Conservation (phyloP, 1,140 invertebrate genomes). For the Drosophila guanche region DNA sequence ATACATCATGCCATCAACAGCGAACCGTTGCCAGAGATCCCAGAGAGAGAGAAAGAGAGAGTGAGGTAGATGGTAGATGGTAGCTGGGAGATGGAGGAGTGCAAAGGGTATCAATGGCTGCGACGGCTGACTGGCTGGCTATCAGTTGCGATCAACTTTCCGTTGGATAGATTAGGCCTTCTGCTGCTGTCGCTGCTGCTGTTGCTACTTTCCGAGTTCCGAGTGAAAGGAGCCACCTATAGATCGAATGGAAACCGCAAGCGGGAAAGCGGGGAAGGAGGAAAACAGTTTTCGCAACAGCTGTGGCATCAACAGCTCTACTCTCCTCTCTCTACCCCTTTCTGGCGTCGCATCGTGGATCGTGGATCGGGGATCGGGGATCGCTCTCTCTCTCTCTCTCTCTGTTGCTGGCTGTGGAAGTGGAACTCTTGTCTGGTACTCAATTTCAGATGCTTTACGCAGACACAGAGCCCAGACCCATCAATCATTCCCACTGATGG, state of each 20-base stretch:
- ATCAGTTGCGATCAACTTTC: slow-evolving; percentile 36
- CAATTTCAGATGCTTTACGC: too few relatives aligned
- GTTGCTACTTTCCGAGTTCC: slow-evolving; percentile 9
- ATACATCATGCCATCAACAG: slow-evolving; percentile 20
- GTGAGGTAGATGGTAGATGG: too few relatives aligned
- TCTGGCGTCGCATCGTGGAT: neutral
- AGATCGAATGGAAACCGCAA: too few relatives aligned
- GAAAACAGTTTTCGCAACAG: slow-evolving; percentile 36
- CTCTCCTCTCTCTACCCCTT: neutral
- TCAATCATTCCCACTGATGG: slow-evolving; percentile 52
- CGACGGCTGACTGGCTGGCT: slow-evolving; percentile 10
- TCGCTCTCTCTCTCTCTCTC: neutral
- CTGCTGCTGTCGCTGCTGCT: slow-evolving; percentile 18
- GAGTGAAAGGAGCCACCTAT: slow-evolving; percentile 37
- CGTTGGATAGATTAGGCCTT: slow-evolving; percentile 36
- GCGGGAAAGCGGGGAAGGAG: neutral
- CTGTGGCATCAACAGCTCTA: slow-evolving; percentile 23
- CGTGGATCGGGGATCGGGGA: neutral
- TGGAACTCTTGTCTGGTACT: neutral
- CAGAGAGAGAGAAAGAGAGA: neutral
- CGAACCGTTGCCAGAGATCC: slow-evolving; percentile 1
- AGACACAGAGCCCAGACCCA: slow-evolving; percentile 3
- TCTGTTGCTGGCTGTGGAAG: slow-evolving; percentile 21
- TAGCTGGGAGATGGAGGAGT: slow-evolving; percentile 14
- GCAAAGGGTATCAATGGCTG: slow-evolving; percentile 61